Conservation (phyloP, 92 coral and sea anemone genomes). For the Siderastrea radians region DNA sequence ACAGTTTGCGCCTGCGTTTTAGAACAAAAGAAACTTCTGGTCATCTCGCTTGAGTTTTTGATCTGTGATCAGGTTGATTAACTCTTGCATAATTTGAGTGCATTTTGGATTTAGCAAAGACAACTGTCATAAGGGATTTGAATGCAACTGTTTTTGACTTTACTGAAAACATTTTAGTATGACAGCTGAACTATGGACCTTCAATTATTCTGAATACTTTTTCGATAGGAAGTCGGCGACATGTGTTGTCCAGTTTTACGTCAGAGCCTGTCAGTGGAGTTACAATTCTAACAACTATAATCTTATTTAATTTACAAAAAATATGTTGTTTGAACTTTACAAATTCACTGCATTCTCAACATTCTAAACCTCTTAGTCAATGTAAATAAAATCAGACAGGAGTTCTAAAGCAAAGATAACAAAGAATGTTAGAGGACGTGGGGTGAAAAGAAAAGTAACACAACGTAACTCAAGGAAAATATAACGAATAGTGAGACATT, state of each 20-base stretch:
- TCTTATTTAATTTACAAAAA: slow-evolving; percentile 8
- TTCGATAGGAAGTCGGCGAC: neutral
- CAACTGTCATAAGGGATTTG: slow-evolving; percentile 1
- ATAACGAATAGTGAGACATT: too few relatives aligned
- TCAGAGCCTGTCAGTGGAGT: neutral
- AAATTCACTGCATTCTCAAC: slow-evolving; percentile 9
- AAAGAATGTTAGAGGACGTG: neutral
- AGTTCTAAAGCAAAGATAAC: neutral
- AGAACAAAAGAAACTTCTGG: neutral
- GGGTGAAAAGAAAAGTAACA: neutral
- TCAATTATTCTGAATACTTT: neutral
- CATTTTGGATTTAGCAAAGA: neutral
- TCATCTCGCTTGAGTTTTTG: neutral
- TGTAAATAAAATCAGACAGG: neutral
- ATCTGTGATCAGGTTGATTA: neutral
- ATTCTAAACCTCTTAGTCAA: slow-evolving; percentile 14
- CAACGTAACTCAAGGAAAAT: too few relatives aligned
- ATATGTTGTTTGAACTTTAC: slow-evolving; percentile 23
- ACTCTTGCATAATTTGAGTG: neutral
- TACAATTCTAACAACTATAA: neutral
- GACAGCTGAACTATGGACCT: neutral
- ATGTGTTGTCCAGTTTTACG: neutral
- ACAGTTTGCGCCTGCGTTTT: neutral
- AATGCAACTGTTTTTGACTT: neutral
- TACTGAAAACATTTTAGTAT: neutral